Conservation (phyloP, 2,888 invertebrate genomes). For the Acanthosepion lycidas region DNA sequence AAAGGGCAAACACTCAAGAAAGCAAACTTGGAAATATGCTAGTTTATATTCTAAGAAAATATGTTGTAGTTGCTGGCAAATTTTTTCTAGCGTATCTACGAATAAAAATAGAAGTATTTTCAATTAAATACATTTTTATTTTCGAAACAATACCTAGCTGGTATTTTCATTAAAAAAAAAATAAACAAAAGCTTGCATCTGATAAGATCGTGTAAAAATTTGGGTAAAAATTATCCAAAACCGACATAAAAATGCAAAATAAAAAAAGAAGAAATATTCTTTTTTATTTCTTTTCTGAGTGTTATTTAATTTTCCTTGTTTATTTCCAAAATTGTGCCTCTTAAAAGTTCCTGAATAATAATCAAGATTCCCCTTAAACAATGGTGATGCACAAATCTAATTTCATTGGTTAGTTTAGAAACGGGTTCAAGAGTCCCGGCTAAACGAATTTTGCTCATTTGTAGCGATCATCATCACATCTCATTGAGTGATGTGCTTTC, state of each 20-base stretch:
- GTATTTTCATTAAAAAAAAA: no score
- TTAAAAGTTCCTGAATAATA: neutral
- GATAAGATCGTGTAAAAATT: no score
- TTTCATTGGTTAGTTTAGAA: neutral
- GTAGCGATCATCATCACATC: neutral
- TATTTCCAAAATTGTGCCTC: neutral
- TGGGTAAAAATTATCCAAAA: neutral
- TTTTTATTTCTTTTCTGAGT: neutral
- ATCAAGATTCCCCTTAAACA: conserved; percentile 12
- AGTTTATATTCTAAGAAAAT: no score
- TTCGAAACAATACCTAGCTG: no score
- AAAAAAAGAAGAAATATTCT: neutral
- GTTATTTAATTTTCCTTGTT: neutral
- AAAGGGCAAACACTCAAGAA: no score
- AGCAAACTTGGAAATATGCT: no score
- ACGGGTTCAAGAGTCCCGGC: neutral
- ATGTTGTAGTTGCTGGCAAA: no score
- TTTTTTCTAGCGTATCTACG: no score
- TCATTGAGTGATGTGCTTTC: neutral
- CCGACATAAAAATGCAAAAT: neutral
- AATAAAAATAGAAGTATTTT: no score
- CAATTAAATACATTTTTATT: no score
- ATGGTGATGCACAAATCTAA: neutral
- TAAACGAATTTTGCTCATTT: neutral
- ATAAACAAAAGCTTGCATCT: no score